Evolutionary conservation across 1,140 invertebrate genomes (phyloP).

Genomic region (Brachionus plicatilis): DNA sequence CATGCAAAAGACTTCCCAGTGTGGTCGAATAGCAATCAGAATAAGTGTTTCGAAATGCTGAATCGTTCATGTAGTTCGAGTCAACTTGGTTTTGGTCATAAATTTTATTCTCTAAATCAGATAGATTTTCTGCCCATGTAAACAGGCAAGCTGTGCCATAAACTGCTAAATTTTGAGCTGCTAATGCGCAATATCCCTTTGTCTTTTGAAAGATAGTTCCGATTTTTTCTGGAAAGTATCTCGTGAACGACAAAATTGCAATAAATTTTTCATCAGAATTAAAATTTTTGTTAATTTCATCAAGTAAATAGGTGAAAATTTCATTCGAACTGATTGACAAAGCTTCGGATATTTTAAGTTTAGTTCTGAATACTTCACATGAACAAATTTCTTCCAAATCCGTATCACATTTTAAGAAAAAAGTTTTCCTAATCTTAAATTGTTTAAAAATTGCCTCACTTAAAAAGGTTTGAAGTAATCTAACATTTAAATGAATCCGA

Average conservation of each 20-base stretch:
- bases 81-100: slow-evolving; percentile 64
- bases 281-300: neutral
- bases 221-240: neutral
- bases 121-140: slow-evolving; percentile 73
- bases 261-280: neutral
- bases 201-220: slow-evolving; percentile 6
- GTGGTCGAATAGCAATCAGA: slow-evolving; percentile 85
- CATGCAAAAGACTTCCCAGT: slow-evolving; percentile 84
- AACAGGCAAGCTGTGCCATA: slow-evolving; percentile 83
- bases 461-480: neutral
- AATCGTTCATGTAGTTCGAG: slow-evolving; percentile 74
- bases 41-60: slow-evolving; percentile 66
- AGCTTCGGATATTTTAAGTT: neutral
- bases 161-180: slow-evolving; percentile 73
- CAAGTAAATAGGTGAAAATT: neutral
- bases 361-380: neutral
- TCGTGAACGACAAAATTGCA: neutral
- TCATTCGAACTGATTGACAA: neutral
- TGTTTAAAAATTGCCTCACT: neutral
- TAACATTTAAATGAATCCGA: neutral
- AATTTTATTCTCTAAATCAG: slow-evolving; percentile 64
- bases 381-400: neutral
- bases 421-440: neutral
- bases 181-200: slow-evolving; percentile 43
- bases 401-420: neutral